Percentiles rank a stretch among this genome's conserved stretches.
Conservation (phyloP, 2,113 vertebrate species). For the Oreamnos americanus region DNA sequence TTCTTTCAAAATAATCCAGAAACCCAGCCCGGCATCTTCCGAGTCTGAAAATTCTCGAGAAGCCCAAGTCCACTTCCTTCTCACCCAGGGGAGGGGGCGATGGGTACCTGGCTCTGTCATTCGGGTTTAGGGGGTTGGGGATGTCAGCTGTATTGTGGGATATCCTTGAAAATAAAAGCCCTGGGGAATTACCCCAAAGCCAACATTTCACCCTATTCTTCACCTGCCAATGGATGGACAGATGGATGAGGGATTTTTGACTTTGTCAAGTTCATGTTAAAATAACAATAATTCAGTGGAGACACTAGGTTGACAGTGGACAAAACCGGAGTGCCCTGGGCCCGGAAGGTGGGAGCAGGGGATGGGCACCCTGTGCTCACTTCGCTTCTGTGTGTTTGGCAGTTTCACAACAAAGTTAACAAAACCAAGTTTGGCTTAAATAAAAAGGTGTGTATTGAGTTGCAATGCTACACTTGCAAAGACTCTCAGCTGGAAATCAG, state of each 20-base stretch:
- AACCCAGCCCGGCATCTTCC: fast-evolving
- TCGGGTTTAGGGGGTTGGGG: fast-evolving
- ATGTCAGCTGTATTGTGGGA: neutral
- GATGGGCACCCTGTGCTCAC: fast-evolving
- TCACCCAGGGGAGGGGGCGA: fast-evolving
- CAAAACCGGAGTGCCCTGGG: fast-evolving
- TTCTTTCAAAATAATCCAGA: neutral
- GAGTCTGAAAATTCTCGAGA: fast-evolving
- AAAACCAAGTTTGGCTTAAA: neutral
- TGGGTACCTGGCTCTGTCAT: neutral
- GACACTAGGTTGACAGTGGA: neutral
- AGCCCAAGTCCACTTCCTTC: too few relatives aligned
- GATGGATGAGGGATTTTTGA: neutral
- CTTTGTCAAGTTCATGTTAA: neutral
- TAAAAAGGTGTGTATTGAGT: fast-evolving
- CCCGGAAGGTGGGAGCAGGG: fast-evolving
- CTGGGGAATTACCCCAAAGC: fast-evolving
- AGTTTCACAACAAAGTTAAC: neutral
- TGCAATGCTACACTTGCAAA: fast-evolving
- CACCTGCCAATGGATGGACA: fast-evolving
- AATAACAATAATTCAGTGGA: fast-evolving
- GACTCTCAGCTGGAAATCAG: neutral
- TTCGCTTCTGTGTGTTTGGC: fast-evolving
- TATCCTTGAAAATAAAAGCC: neutral
- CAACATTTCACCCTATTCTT: neutral